A percentile compares a stretch with the other conserved stretches of the same genome.
These are phyloP conservation scores for Amblyraja radiata DNA, from an alignment of 2,797 vertebrate species.

Conservation along the genomic window DNA sequence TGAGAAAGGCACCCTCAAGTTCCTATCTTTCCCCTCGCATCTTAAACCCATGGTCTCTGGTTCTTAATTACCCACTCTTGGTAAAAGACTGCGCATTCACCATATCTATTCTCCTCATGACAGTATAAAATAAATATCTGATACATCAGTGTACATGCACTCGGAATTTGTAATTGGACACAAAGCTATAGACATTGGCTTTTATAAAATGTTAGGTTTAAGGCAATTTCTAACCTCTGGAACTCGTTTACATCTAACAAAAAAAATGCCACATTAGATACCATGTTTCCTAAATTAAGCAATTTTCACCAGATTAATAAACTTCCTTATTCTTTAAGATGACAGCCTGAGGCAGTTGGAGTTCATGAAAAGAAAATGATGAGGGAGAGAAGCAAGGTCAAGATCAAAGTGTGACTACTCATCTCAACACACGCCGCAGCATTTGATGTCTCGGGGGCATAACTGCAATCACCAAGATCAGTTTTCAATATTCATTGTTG, in stretches of 20 bases:
- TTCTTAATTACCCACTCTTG: too few species aligned
- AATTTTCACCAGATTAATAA: background rate
- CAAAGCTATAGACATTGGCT: background rate
- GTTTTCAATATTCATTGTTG: background rate
- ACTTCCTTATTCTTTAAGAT: background rate
- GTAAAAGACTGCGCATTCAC: too few species aligned
- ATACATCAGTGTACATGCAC: background rate
- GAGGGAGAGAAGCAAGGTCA: background rate
- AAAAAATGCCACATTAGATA: background rate
- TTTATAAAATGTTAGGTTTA: background rate
- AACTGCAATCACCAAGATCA: background rate
- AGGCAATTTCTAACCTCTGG: background rate
- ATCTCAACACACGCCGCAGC: background rate
- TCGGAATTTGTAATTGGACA: background rate
- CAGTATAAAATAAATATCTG: background rate
- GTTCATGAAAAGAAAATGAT: background rate
- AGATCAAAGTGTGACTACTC: background rate
- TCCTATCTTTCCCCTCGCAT: too few species aligned
- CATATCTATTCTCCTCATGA: too few species aligned
- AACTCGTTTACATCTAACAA: background rate
- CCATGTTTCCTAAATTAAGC: background rate
- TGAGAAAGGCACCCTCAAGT: too few species aligned
- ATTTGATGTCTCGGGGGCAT: background rate
- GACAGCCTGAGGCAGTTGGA: background rate
- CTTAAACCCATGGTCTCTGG: too few species aligned